These are phyloP conservation scores for Ophiothrix spiculata DNA, from an alignment of 35 echinoderm and acorn worm species.

Conservation along the genomic window DNA sequence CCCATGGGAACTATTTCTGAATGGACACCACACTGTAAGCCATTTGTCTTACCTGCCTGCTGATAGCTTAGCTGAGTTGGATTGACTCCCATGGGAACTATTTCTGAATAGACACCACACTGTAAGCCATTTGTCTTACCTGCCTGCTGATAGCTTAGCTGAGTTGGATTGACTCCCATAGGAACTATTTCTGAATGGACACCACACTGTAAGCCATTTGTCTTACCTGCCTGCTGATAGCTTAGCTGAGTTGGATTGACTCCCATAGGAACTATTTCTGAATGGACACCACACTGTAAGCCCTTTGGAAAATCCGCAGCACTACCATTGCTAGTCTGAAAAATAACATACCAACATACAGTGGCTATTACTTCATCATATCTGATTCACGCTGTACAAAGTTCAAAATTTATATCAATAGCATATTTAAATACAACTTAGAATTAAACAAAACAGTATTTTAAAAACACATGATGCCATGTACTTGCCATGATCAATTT, in stretches of 20 bases:
- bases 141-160: not conserved
- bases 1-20: conserved; percentile 74
- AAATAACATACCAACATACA: not conserved
- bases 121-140: not conserved
- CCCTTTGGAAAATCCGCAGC: conserved; percentile 47
- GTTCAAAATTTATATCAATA: too few species aligned
- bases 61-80: conserved; percentile 26
- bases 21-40: conserved; percentile 39
- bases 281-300: conserved; percentile 32
- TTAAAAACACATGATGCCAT: not conserved
- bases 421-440: not conserved
- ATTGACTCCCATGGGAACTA: conserved; percentile 69
- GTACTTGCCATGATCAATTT: too few species aligned
- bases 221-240: conserved; percentile 46
- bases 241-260: conserved; percentile 34
- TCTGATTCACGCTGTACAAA: too few species aligned
- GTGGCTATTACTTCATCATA: too few species aligned
- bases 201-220: not conserved
- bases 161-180: conserved; percentile 45
- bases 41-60: conserved; percentile 49
- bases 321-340: conserved; percentile 58
- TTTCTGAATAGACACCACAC: conserved; percentile 14
- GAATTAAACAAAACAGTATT: not conserved
- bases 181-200: conserved; percentile 68
- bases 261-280: conserved; percentile 78